These are phyloP conservation scores for Distichodus sexfasciatus DNA, from an alignment of 2,797 vertebrate genomes.

Conservation along the genomic window DNA sequence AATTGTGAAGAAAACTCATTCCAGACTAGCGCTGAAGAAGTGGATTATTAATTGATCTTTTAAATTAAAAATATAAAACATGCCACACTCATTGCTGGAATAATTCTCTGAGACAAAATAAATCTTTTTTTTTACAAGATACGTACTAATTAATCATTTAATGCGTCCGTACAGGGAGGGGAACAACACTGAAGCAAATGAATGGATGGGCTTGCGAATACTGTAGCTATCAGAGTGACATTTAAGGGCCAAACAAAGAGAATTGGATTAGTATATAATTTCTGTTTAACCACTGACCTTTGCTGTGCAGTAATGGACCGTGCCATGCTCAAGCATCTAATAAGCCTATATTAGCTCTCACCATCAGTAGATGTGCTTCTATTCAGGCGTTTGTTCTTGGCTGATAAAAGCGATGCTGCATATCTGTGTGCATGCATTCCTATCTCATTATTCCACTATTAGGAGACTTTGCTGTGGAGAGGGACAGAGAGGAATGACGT, in stretches of 20 bases:
- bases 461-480: too few relatives aligned
- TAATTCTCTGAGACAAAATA: constrained; percentile 67
- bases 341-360: neutral
- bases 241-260: constrained; percentile 27
- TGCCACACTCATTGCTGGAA: constrained; percentile 59
- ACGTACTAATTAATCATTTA: constrained; percentile 66
- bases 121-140: constrained; percentile 62
- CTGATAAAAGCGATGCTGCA: neutral
- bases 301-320: neutral
- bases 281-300: constrained; percentile 28
- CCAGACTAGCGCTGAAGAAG: constrained; percentile 74
- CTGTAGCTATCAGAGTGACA: constrained; percentile 14
- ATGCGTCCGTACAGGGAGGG: constrained; percentile 22
- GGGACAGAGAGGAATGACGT: too few relatives aligned
- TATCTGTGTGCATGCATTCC: neutral
- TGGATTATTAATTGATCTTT: constrained; percentile 79
- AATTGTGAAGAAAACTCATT: constrained; percentile 77
- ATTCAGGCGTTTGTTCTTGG: neutral
- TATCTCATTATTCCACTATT: neutral
- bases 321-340: neutral
- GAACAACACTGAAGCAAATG: constrained; percentile 32
- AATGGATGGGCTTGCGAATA: constrained; percentile 30
- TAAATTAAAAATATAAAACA: constrained; percentile 66
- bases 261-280: constrained; percentile 34
- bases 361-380: neutral